Base-by-base conservation (phyloP, 2,888 invertebrate species). In the Endotricha flammealis region DNA sequence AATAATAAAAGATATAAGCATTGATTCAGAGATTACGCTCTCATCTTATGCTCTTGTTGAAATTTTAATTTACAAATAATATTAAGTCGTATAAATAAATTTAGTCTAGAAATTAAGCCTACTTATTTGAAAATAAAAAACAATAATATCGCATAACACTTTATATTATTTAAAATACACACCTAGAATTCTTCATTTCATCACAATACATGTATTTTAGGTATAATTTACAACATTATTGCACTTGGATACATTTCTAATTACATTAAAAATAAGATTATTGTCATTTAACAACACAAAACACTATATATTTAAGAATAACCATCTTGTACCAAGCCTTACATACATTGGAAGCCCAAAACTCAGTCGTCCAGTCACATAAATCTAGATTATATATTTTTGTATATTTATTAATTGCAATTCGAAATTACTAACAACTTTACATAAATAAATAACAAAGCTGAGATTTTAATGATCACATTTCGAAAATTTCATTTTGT, bases 151-250 rank as follows among this genome's bases (percentile, higher is more conserved):
- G 73, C 77, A 74, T 78, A 83, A 85, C 82, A 81, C 79, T 81
- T 80, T 81, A 74, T 83, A 81, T 79, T 80, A 68, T 76, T 81
- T 82, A 75, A 81, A 82, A 82, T 85, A 81, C 83, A 83, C 83
- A 82, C 80, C 78, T 82, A 83, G 79, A 80, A 76, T 72, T 68
- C 62, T 67, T 61, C 59, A 69, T 69, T 67, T 74, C 66, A 79
- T 75, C 79, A 73, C 78, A 80, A 78, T 77, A 81, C 75, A 77
- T 75, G 59, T 66, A 65, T 67, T 59, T 67, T 66, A 62, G 16
- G 10, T 29, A 61, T 69, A 64, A 64, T 67, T 73, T 78, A 78
- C 75, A 78, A 74, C 67, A 74, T 82, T 83, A 82, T 81, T 83
- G 83, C 83, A 69, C 61, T 79, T 69, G 67, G 56, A 71, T 80